Conservation (phyloP, 2,113 vertebrate genomes). For the Eurystomus gularis region DNA sequence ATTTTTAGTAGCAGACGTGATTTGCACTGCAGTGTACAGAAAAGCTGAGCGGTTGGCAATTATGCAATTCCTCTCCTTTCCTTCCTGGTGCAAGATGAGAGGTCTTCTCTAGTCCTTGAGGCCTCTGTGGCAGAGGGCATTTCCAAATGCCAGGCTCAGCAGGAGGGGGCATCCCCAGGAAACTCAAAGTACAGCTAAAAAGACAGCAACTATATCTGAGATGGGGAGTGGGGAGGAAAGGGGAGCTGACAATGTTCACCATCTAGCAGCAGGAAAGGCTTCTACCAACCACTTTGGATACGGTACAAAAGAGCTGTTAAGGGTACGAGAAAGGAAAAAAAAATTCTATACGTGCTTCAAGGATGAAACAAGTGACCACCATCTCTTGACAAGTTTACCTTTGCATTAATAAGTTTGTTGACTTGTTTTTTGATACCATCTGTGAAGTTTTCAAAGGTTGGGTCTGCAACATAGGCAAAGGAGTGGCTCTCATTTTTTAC, state of each 20-base stretch:
- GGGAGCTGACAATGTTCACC: neutral
- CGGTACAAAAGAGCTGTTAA: neutral
- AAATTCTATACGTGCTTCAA: neutral
- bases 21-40: neutral
- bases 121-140: neutral
- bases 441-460: conserved; percentile 83
- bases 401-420: conserved; percentile 83
- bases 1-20: neutral
- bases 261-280: neutral
- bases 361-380: neutral
- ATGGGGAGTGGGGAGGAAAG: neutral
- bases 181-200: neutral
- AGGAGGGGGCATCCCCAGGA: neutral
- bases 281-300: neutral
- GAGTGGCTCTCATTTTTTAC: conserved; percentile 72
- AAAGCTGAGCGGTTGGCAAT: neutral
- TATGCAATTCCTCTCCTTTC: neutral
- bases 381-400: conserved; percentile 60
- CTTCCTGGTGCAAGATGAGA: neutral
- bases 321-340: neutral
- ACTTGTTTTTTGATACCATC: conserved; percentile 81
- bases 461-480: conserved; percentile 86
- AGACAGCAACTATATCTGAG: neutral
- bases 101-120: neutral
- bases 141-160: neutral